Conservation (phyloP, 2,888 invertebrate genomes). For the Gibbula magus region DNA sequence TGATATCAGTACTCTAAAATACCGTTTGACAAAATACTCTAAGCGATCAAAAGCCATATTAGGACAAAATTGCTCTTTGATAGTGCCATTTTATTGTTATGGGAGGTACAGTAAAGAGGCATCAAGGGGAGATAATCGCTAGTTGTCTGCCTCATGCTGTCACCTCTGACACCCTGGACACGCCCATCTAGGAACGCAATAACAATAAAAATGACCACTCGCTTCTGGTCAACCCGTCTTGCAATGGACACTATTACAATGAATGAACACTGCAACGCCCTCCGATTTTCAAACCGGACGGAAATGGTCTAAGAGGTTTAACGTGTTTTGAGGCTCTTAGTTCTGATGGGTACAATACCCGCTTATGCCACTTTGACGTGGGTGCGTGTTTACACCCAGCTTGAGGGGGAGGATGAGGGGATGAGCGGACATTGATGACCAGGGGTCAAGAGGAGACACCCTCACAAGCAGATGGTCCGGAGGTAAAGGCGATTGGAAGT, state of each 20-base stretch:
- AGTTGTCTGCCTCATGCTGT: conserved; percentile 1
- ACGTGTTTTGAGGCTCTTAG: neutral
- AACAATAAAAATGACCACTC: conserved; percentile 11
- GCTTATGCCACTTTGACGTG: neutral
- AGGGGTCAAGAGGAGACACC: too few relatives aligned
- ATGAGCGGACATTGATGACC: too few relatives aligned
- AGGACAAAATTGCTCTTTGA: neutral
- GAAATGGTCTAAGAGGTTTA: neutral
- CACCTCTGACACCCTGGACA: neutral
- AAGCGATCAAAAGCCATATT: neutral
- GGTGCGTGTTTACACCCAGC: neutral
- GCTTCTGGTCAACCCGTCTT: neutral
- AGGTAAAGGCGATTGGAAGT: too few relatives aligned
- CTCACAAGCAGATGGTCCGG: too few relatives aligned
- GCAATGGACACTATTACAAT: conserved; percentile 20
- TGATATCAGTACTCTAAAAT: too few relatives aligned
- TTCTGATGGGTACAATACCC: conserved; percentile 1
- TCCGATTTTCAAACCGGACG: neutral
- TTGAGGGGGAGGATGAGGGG: neutral
- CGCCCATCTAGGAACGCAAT: neutral
- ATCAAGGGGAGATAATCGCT: conserved; percentile 10
- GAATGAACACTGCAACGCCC: conserved; percentile 1
- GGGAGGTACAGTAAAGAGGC: conserved; percentile 5
- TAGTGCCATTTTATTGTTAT: neutral
- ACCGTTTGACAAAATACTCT: too few relatives aligned